Base-by-base conservation (phyloP, 2,888 invertebrate genomes). In the Choreutis nemorana region DNA sequence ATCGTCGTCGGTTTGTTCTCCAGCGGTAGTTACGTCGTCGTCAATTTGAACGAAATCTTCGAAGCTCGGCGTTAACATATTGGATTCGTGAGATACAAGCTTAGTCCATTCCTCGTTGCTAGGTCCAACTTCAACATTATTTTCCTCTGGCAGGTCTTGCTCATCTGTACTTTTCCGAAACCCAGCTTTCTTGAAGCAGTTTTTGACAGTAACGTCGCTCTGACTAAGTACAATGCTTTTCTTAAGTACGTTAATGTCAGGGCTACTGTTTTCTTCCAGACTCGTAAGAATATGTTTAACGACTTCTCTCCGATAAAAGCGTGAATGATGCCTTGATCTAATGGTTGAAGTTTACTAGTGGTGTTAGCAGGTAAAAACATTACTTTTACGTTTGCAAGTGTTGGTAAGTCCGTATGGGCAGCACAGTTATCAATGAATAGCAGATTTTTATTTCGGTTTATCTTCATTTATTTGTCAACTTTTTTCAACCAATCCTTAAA, bases 131-230 rank as follows among this genome's bases (percentile, higher is more conserved):
- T 33, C 33, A 32, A 28, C 36, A 29, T 41, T 35, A 35, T 37
- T 32, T 39, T 37, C 32, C 28, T 39, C 33, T 32, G 30, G 26
- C 32, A 34, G 29, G 31, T 24, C 33, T 35, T 38, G 29, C 8
- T 34, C 25, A 36, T 33, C 35, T 35, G 33, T 29, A 33, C 32
- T 35, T 32, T 32, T 30, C 9, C 32, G 21, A 38, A 41, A 41
- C 31, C 39, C 39, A 36, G 39, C 36, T 41, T 41, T 41, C 27
- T 41, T 40, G 37, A 40, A 44, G 33, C 35, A 43, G 30, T 42
- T 39, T 33, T 32, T 38, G 22, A 41, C 28, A 30, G 39, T 41
- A 26, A 27, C 27, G 21, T 39, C 32, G 27, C 35, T 36, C 4
- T 38, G 37, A 30, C 11, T 25, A 22, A 26, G 37, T 39, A 36